These are phyloP conservation scores for Ceraclea dissimilis DNA, from an alignment of 2,888 invertebrate genomes.

Conservation along the genomic window DNA sequence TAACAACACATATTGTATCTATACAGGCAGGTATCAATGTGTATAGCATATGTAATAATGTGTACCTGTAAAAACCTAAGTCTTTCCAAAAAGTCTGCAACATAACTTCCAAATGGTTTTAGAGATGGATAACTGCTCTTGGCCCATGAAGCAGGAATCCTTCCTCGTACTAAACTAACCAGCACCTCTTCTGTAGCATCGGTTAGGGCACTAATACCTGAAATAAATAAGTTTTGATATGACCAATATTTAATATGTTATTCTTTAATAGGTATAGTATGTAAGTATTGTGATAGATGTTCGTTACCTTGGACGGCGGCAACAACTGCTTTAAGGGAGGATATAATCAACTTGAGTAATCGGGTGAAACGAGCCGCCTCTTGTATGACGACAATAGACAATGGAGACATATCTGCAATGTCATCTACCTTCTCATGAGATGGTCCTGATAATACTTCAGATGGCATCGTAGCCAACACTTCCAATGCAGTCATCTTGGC, in stretches of 20 bases:
- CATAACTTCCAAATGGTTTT: conserved; percentile 82
- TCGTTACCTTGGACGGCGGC: conserved; percentile 78
- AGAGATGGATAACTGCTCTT: conserved; percentile 84
- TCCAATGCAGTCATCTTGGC: conserved; percentile 74
- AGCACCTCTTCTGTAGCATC: conserved; percentile 79
- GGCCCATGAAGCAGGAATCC: conserved; percentile 79
- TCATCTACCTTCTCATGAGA: conserved; percentile 62
- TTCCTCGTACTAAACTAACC: conserved; percentile 73
- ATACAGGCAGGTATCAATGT: background rate
- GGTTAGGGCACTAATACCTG: conserved; percentile 82
- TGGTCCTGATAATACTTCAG: conserved; percentile 57
- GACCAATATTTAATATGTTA: background rate
- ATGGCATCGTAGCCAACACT: conserved; percentile 68
- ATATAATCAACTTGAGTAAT: conserved; percentile 64
- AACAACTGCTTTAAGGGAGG: conserved; percentile 67
- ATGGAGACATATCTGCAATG: conserved; percentile 74
- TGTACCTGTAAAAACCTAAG: conserved; percentile 75
- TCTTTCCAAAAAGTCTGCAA: conserved; percentile 76
- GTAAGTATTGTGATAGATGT: background rate
- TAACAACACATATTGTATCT: too few species aligned
- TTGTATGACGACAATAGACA: conserved; percentile 90
- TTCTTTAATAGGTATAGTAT: background rate
- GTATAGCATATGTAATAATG: background rate
- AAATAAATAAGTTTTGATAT: conserved; percentile 4
- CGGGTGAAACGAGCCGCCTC: conserved; percentile 76